Conservation (phyloP, 35 echinoderm and acorn worm genomes). For the Heliocidaris erythrogramma region DNA sequence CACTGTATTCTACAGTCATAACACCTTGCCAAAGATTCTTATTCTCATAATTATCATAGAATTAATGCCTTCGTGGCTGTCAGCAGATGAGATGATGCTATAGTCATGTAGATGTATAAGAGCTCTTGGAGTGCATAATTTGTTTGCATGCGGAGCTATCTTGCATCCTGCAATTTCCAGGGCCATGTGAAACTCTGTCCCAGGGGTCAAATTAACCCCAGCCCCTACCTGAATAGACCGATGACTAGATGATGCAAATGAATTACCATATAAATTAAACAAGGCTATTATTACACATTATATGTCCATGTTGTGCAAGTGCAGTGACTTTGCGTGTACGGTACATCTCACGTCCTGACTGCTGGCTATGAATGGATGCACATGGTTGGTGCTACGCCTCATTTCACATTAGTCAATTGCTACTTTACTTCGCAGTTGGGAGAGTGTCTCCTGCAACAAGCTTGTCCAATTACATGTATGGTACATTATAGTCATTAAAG, state of each 20-base stretch:
- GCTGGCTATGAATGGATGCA: neutral
- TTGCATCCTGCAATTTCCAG: neutral
- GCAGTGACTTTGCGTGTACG: neutral
- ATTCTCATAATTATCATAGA: too few species aligned
- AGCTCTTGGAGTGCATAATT: neutral
- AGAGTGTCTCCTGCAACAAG: neutral
- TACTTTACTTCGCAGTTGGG: neutral
- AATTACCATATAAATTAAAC: constrained; percentile 31
- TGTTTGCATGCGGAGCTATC: neutral
- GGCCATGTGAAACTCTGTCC: neutral
- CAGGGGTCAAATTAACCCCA: neutral
- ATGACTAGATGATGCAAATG: neutral
- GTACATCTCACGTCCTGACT: neutral
- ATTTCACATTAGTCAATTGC: neutral
- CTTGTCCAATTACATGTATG: neutral
- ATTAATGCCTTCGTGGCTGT: neutral
- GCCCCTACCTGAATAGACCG: neutral
- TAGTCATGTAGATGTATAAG: too few species aligned
- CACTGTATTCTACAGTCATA: too few species aligned
- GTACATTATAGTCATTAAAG: too few species aligned
- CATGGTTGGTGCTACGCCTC: neutral
- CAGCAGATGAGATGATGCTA: neutral
- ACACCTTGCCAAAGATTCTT: too few species aligned
- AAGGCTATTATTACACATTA: constrained; percentile 31
- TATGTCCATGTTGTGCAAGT: neutral